Percentiles rank a stretch among this genome's conserved stretches.
Conservation (phyloP, 2,888 invertebrate genomes). For the Xylocampa areola region DNA sequence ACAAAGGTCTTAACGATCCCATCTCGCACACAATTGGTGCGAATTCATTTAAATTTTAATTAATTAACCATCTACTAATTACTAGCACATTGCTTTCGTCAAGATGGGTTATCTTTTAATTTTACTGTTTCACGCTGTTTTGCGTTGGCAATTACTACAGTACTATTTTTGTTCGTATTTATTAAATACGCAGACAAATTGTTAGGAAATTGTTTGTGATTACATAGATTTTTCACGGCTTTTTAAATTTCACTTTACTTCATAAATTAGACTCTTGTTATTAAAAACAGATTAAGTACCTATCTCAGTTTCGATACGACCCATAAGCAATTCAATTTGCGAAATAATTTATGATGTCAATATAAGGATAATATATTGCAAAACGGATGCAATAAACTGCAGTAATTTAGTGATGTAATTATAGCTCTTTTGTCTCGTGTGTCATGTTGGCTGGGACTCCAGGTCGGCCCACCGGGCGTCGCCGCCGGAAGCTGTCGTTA, state of each 20-base stretch:
- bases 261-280: constrained; percentile 10
- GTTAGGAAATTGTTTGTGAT: constrained; percentile 7
- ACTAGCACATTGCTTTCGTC: constrained; percentile 58
- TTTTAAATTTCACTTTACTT: constrained; percentile 15
- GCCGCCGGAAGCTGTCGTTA: constrained; percentile 54
- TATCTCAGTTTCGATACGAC: constrained; percentile 6
- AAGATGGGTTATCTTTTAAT: constrained; percentile 63
- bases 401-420: constrained; percentile 44
- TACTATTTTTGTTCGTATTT: constrained; percentile 13
- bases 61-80: constrained; percentile 56
- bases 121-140: constrained; percentile 58
- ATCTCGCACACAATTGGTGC: constrained; percentile 39
- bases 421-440: constrained; percentile 44
- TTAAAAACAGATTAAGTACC: constrained; percentile 16
- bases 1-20: constrained; percentile 54
- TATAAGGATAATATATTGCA: constrained; percentile 27
- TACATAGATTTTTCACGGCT: constrained; percentile 12
- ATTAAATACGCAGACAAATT: not conserved
- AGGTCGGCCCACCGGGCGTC: constrained; percentile 36
- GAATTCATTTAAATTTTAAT: constrained; percentile 53
- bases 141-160: constrained; percentile 56
- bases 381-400: constrained; percentile 32
- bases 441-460: constrained; percentile 27
- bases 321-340: constrained; percentile 11
- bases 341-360: constrained; percentile 15